These are phyloP conservation scores for Oncorhynchus clarkii DNA, from an alignment of 2,113 vertebrate species.

Conservation along the genomic window DNA sequence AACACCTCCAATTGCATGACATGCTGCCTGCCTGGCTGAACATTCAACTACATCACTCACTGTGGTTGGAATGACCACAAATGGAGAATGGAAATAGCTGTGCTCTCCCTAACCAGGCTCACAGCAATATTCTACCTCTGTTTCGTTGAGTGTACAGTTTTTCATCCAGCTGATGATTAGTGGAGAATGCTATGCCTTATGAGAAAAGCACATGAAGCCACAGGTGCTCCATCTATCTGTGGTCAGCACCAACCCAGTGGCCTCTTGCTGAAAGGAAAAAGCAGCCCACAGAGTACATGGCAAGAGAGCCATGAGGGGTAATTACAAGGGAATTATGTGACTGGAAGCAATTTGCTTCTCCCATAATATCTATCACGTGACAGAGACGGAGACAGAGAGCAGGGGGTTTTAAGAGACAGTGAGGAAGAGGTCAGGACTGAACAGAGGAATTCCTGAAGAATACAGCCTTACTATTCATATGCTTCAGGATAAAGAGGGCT, in stretches of 20 bases:
- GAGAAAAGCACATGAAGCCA: too few relatives aligned
- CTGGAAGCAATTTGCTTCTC: constrained; percentile 47
- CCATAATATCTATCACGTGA: constrained; percentile 47
- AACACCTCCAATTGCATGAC: constrained; percentile 1
- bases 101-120: too few relatives aligned
- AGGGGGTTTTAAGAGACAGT: background rate
- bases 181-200: too few relatives aligned
- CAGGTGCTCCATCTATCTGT: too few relatives aligned
- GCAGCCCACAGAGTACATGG: background rate
- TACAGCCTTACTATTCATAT: background rate
- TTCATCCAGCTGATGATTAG: too few relatives aligned
- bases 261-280: too few relatives aligned
- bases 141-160: too few relatives aligned
- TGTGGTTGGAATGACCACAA: too few relatives aligned
- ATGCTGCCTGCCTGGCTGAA: too few relatives aligned
- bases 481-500: background rate
- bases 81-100: background rate
- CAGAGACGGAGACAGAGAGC: background rate
- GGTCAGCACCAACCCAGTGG: too few relatives aligned
- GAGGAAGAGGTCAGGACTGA: background rate
- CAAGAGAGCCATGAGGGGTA: constrained; percentile 38
- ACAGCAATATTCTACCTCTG: background rate
- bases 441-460: background rate
- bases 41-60: too few relatives aligned
- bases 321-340: constrained; percentile 56